phyloP scores from a whole-genome alignment of 2,797 vertebrate species.

The Syndactyla subalaris region DNA sequence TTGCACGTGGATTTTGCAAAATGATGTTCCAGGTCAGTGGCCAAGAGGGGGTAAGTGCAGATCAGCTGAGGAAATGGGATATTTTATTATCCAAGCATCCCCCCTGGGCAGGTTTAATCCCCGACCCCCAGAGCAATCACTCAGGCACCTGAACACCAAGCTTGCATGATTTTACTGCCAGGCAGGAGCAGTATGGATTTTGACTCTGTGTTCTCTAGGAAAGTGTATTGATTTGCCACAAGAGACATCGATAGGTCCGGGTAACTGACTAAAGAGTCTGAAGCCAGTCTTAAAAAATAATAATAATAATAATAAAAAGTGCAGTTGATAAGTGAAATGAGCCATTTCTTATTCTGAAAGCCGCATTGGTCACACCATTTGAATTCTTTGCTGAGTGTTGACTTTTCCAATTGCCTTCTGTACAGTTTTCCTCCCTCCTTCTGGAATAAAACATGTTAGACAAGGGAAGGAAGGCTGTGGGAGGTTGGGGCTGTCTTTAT shows the following conservation, averaged over 20 bases:
- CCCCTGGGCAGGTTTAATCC: neutral
- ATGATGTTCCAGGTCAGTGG: neutral
- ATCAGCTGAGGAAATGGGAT: neutral
- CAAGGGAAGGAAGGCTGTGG: neutral
- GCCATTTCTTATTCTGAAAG: neutral
- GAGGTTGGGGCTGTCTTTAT: neutral
- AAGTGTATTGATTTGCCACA: slow-evolving; percentile 56
- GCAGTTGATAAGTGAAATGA: slow-evolving; percentile 11
- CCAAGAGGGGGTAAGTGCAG: neutral
- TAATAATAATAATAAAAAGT: slow-evolving; percentile 47
- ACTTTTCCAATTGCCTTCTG: neutral
- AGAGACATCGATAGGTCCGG: slow-evolving; percentile 43
- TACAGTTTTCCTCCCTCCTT: neutral
- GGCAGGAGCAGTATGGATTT: slow-evolving; percentile 55
- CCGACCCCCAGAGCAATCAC: neutral
- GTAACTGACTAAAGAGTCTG: slow-evolving; percentile 49
- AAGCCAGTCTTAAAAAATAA: slow-evolving; percentile 58
- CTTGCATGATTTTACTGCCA: slow-evolving; percentile 11
- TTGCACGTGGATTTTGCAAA: neutral
- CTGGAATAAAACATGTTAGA: neutral
- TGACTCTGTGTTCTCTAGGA: slow-evolving; percentile 57
- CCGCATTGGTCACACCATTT: neutral
- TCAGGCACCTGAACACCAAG: neutral
- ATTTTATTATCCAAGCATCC: neutral
- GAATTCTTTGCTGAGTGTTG: neutral